Conservation (phyloP, 1,140 invertebrate genomes). For the Tetramorium simillimum region DNA sequence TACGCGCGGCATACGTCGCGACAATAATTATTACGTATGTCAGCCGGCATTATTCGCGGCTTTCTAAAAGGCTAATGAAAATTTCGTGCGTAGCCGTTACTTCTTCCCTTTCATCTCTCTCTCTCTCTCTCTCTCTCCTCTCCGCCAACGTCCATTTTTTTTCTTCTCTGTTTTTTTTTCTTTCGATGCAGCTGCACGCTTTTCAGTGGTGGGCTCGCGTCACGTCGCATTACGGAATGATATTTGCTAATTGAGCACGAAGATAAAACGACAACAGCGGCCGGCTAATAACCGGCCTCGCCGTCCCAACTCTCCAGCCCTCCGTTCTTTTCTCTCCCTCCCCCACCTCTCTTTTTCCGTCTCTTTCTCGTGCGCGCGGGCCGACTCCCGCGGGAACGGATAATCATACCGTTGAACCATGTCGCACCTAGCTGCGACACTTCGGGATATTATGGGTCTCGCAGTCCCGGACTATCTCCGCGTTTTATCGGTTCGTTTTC, state of each 20-base stretch:
- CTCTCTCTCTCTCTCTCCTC: background rate
- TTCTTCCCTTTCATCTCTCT: slow-evolving; percentile 56
- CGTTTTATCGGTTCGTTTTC: slow-evolving; percentile 66
- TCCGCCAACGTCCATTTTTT: slow-evolving; percentile 52
- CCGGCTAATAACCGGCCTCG: slow-evolving; percentile 82
- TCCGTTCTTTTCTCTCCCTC: background rate
- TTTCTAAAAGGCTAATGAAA: slow-evolving; percentile 68
- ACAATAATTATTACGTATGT: slow-evolving; percentile 74
- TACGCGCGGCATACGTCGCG: slow-evolving; percentile 47
- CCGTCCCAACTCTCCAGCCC: background rate
- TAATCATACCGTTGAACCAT: slow-evolving; percentile 80
- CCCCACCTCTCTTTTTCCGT: background rate
- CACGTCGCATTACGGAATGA: slow-evolving; percentile 84
- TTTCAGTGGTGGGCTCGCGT: slow-evolving; percentile 76
- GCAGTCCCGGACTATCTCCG: slow-evolving; percentile 47
- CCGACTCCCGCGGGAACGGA: slow-evolving; percentile 78
- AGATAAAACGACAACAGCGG: slow-evolving; percentile 82
- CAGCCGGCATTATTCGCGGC: slow-evolving; percentile 66
- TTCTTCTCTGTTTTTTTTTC: slow-evolving; percentile 61
- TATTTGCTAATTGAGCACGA: slow-evolving; percentile 84
- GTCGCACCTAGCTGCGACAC: slow-evolving; percentile 68
- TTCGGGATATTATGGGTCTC: slow-evolving; percentile 54
- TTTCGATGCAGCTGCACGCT: slow-evolving; percentile 71
- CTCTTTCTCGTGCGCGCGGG: slow-evolving; percentile 6
- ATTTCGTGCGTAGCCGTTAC: slow-evolving; percentile 59